These are phyloP conservation scores for Pygoscelis adeliae DNA, from an alignment of 2,113 vertebrate species.

Conservation along the genomic window DNA sequence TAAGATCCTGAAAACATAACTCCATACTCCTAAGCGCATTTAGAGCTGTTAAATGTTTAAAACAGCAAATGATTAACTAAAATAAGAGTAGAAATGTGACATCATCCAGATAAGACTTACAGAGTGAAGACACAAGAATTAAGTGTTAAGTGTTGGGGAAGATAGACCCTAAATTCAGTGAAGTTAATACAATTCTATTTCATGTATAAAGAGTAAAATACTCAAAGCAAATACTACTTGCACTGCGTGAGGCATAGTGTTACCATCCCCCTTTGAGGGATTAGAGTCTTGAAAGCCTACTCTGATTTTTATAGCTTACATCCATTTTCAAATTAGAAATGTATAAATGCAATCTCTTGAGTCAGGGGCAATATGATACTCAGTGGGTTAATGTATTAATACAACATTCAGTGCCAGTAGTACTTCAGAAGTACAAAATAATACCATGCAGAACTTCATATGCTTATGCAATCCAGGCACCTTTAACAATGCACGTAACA, in stretches of 20 bases:
- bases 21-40: background rate
- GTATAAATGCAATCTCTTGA: background rate
- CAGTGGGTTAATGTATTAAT: background rate
- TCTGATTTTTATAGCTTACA: background rate
- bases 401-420: background rate
- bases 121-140: background rate
- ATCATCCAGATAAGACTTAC: background rate
- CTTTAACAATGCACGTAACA: background rate
- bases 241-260: background rate
- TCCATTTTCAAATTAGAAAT: background rate
- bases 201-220: background rate
- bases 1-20: background rate
- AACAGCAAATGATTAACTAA: background rate
- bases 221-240: background rate
- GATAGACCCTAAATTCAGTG: background rate
- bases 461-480: background rate
- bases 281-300: background rate
- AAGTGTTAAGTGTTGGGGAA: background rate
- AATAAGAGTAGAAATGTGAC: background rate
- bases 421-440: background rate
- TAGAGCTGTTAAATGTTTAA: slow-evolving; percentile 13
- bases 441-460: background rate
- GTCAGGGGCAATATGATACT: background rate
- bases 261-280: background rate
- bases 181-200: background rate